Conservation (phyloP, 1,140 invertebrate genomes). For the Diabrotica undecimpunctata region DNA sequence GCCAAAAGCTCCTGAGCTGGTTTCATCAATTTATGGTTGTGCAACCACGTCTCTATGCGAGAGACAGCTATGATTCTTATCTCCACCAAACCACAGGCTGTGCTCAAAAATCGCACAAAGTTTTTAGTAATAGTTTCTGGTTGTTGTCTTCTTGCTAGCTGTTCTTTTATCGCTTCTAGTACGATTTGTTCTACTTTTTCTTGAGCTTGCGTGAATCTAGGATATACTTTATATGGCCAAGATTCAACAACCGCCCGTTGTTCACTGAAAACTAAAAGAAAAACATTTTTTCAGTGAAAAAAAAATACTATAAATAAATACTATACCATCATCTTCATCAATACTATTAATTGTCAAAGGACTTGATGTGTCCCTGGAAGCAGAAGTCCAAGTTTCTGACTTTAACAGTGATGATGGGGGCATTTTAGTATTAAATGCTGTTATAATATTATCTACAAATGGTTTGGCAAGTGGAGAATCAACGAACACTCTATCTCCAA, state of each 20-base stretch:
- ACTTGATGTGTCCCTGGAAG: slow-evolving; percentile 51
- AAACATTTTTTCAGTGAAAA: slow-evolving; percentile 6
- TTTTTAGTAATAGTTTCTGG: slow-evolving; percentile 84
- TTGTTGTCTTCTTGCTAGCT: slow-evolving; percentile 77
- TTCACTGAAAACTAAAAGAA: slow-evolving; percentile 43
- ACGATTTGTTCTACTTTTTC: slow-evolving; percentile 78
- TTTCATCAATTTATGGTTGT: slow-evolving; percentile 90
- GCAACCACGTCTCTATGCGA: slow-evolving; percentile 88
- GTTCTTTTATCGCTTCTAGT: slow-evolving; percentile 82
- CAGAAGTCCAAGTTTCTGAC: slow-evolving; percentile 55
- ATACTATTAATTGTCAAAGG: slow-evolving; percentile 55
- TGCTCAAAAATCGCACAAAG: slow-evolving; percentile 79
- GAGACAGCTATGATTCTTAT: slow-evolving; percentile 78
- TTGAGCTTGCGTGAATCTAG: slow-evolving; percentile 61
- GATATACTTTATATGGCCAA: slow-evolving; percentile 49
- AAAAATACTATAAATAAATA: too few species aligned
- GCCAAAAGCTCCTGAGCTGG: slow-evolving; percentile 91
- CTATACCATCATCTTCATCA: slow-evolving; percentile 51
- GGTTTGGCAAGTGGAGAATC: slow-evolving; percentile 87
- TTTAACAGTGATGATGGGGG: slow-evolving; percentile 61
- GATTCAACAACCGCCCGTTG: slow-evolving; percentile 48
- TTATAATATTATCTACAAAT: slow-evolving; percentile 89
- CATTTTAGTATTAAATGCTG: slow-evolving; percentile 80
- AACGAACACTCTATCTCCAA: slow-evolving; percentile 89
- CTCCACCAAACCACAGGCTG: slow-evolving; percentile 81